Base-by-base conservation (phyloP, 2,888 invertebrate species). In the Cerastis leucographa region DNA sequence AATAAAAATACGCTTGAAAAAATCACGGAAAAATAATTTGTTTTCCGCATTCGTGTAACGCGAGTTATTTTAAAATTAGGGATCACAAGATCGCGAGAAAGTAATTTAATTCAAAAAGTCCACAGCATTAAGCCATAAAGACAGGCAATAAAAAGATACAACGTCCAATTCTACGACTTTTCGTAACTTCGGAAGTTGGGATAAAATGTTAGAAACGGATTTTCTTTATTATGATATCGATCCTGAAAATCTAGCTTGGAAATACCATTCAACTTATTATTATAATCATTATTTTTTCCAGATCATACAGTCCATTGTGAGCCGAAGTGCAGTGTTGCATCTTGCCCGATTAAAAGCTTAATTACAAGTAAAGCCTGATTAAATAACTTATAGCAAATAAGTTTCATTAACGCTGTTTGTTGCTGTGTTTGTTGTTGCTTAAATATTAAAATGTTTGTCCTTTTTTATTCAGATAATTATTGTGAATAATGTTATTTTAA, bases 101-200 rank as follows among this genome's bases (percentile, higher is more conserved):
- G 74, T 80, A 87, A 85, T 87, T 85, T 74, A 83, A 87, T 85
- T 85, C 74, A 78, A 85, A 83, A 85, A 83, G 71, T 83, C 76
- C 54, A 69, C 76, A 67, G 70, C 81, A 83, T 80, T 85, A 84
- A 80, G 84, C 75, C 73, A 65, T 80, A 76, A 87, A 87, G 75
- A 71, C 74, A 44, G 29, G 78, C 67, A 78, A 86, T 86, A 86
- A 87, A 87, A 80, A 75, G 71, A 74, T 74, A 83, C 78, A 76
- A 66, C 40, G 74, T 80, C 75, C 76, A 74, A 71, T 83, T 83
- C 61, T 69, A 76, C 71, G 75, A 85, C 46, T 67, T 76, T 78
- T 80, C 25, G 51, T 11, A 72, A 68, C 72, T 72, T 68, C 14
- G 51, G 72, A 86, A 78, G 70, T 82, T 76, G 1, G 46, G 54